Conservation (phyloP, 2,113 vertebrate genomes). For the Ceratotherium simum region DNA sequence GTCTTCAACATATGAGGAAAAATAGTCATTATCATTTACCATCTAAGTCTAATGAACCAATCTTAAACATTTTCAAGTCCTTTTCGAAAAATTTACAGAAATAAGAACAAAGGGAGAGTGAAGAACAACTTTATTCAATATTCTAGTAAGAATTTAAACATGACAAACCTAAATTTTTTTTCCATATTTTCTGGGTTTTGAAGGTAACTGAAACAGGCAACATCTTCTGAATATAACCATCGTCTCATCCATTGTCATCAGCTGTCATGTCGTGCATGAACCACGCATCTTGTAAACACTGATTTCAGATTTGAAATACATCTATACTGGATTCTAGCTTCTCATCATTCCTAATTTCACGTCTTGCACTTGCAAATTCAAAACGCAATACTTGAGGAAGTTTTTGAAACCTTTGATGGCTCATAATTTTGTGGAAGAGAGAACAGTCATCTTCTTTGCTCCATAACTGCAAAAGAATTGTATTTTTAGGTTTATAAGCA, state of each 20-base stretch:
- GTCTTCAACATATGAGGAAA: neutral
- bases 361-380: neutral
- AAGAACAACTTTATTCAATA: neutral
- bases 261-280: rapidly evolving
- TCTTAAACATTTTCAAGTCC: neutral
- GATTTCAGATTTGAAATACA: neutral
- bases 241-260: neutral
- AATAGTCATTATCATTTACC: neutral
- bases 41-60: neutral
- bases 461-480: neutral
- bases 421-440: conserved; percentile 3
- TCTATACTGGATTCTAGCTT: neutral
- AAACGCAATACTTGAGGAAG: neutral
- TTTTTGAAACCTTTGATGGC: neutral
- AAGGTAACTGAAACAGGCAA: neutral
- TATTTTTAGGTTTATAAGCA: neutral
- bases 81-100: neutral
- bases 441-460: neutral
- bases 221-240: neutral
- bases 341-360: neutral
- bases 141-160: neutral
- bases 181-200: neutral
- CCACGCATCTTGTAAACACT: neutral
- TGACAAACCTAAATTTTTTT: neutral
- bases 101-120: neutral